Conservation (phyloP, 92 coral and sea anemone species). For the Epizoanthus scotinus region DNA sequence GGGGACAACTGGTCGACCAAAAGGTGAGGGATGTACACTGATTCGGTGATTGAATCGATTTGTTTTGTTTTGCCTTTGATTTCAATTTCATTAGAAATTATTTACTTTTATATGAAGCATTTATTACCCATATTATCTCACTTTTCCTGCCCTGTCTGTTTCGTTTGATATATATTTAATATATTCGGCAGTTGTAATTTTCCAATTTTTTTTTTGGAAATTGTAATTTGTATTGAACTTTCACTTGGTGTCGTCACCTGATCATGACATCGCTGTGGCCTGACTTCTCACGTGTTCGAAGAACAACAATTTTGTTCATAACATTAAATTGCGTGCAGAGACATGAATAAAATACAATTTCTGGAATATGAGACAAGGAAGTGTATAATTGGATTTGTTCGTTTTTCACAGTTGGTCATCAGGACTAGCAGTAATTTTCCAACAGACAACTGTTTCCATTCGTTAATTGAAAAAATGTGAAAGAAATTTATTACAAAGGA, state of each 20-base stretch:
- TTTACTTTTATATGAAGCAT: no score
- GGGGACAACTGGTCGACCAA: slow-evolving; percentile 89
- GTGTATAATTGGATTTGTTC: background rate
- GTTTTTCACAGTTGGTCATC: background rate
- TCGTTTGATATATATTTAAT: no score
- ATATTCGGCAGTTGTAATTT: no score
- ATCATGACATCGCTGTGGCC: background rate
- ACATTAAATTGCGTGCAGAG: background rate
- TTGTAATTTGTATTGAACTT: no score
- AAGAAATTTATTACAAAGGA: background rate
- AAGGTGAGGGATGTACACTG: slow-evolving; percentile 53
- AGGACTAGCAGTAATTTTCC: background rate
- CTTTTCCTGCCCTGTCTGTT: no score
- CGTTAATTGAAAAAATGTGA: background rate
- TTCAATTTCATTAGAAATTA: no score
- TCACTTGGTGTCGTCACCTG: background rate
- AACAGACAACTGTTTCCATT: background rate
- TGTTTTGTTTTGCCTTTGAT: no score
- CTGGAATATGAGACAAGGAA: background rate
- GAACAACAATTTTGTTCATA: background rate
- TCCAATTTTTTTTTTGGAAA: no score
- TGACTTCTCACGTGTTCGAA: background rate
- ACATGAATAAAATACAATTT: background rate
- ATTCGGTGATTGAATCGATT: background rate
- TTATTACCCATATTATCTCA: no score